Evolutionary conservation across 2,113 vertebrate species (phyloP).

Genomic region (Neomonachus schauinslandi): DNA sequence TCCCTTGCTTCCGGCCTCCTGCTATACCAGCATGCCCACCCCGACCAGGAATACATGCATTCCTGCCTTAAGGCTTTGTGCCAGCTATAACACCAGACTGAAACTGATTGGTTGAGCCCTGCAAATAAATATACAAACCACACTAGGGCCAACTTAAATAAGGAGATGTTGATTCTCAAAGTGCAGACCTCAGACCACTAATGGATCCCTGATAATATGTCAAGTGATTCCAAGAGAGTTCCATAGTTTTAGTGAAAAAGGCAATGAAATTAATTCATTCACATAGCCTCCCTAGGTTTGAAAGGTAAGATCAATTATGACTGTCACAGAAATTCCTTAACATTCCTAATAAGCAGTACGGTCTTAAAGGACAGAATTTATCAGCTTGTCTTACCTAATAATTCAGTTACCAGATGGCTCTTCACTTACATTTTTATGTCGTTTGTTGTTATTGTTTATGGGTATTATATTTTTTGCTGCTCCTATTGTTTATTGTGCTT

Average conservation of each 20-base stretch:
- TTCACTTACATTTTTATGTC: neutral
- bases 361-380: neutral
- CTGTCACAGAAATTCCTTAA: neutral
- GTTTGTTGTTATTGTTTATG: neutral
- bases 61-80: neutral
- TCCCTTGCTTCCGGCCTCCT: neutral
- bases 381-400: neutral
- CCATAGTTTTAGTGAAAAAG: neutral
- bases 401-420: neutral
- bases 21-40: neutral
- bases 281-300: neutral
- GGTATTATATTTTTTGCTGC: neutral
- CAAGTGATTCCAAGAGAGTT: neutral
- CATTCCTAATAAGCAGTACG: neutral
- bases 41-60: neutral
- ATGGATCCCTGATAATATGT: neutral
- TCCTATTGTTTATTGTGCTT: neutral
- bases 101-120: neutral
- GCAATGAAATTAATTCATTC: conserved; percentile 6
- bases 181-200: neutral
- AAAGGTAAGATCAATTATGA: conserved; percentile 36
- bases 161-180: conserved; percentile 11
- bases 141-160: neutral
- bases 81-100: neutral
- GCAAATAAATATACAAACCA: neutral